These are phyloP conservation scores for Drosophila chauvacae DNA, from an alignment of 1,140 invertebrate species.

Conservation along the genomic window DNA sequence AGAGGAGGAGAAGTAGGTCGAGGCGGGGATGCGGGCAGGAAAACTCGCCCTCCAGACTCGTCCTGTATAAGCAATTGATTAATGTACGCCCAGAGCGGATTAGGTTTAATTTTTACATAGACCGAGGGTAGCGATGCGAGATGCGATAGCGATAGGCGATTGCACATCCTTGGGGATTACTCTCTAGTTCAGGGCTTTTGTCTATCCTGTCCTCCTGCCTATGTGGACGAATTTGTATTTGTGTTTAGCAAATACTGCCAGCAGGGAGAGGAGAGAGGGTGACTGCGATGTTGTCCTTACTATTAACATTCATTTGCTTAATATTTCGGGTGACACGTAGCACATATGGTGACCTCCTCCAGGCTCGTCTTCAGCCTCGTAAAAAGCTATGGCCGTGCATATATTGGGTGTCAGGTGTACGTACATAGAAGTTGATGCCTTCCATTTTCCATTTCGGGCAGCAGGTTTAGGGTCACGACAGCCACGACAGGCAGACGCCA, in stretches of 20 bases:
- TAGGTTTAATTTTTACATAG: slow-evolving; percentile 77
- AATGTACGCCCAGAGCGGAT: slow-evolving; percentile 76
- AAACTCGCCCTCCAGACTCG: slow-evolving; percentile 6
- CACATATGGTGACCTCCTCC: slow-evolving; percentile 52
- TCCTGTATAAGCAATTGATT: slow-evolving; percentile 78
- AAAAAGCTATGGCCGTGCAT: slow-evolving; percentile 45
- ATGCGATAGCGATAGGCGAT: slow-evolving; percentile 53
- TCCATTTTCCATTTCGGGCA: slow-evolving; percentile 24
- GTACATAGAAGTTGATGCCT: slow-evolving; percentile 34
- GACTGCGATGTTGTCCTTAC: slow-evolving; percentile 24
- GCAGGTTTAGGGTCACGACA: slow-evolving; percentile 36
- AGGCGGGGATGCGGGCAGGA: slow-evolving; percentile 24
- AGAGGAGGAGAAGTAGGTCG: background rate
- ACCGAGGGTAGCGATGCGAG: slow-evolving; percentile 28
- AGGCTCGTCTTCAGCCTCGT: slow-evolving; percentile 21
- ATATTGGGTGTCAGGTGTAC: slow-evolving; percentile 67
- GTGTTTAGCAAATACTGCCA: slow-evolving; percentile 43
- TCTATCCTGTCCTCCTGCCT: slow-evolving; percentile 51
- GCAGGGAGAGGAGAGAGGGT: background rate
- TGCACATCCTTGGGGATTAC: slow-evolving; percentile 63
- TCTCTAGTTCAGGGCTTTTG: slow-evolving; percentile 41
- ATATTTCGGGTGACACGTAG: slow-evolving; percentile 57
- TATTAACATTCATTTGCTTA: slow-evolving; percentile 64
- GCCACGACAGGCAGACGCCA: background rate
- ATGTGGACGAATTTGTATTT: slow-evolving; percentile 48